Evolutionary conservation across 2,888 invertebrate genomes (phyloP).

Genomic region (Thecophora atra): DNA sequence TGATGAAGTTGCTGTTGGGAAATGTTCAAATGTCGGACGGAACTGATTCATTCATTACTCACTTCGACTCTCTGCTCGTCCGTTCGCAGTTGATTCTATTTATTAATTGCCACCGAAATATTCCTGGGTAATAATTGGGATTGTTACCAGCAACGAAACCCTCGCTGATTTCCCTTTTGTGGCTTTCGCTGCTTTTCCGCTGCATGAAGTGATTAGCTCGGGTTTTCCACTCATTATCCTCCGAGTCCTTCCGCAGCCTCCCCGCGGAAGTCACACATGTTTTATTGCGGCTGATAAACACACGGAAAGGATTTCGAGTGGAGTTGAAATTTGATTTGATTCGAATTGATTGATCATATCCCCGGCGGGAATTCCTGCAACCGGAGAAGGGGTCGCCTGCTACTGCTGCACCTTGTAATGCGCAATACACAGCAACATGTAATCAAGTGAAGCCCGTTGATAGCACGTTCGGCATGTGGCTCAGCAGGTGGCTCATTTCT

Average conservation of each 20-base stretch:
- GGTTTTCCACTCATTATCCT: not conserved
- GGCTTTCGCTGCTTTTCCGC: not conserved
- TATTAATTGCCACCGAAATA: not conserved
- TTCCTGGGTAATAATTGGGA: conserved; percentile 18
- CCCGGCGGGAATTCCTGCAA: conserved; percentile 59
- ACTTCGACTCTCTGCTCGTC: not conserved
- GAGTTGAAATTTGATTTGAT: conserved; percentile 50
- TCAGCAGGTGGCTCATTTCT: conserved; percentile 52
- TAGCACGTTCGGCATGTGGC: conserved; percentile 55
- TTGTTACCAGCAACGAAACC: not conserved
- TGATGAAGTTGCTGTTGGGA: conserved; percentile 2
- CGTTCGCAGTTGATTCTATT: not conserved
- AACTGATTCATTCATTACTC: not conserved
- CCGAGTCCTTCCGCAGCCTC: not conserved
- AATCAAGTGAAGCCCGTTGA: conserved; percentile 61
- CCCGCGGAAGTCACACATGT: conserved; percentile 25
- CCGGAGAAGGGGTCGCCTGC: not conserved
- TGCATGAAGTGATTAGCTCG: conserved; percentile 24
- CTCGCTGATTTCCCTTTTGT: too few relatives aligned
- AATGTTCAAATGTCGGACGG: not conserved
- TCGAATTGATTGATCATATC: conserved; percentile 65
- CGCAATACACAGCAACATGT: conserved; percentile 49
- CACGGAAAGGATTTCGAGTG: conserved; percentile 42
- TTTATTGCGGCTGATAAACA: not conserved
- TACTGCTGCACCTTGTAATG: not conserved